phyloP scores from a whole-genome alignment of 2,797 vertebrate genomes.

The Halcyon chelicuti region DNA sequence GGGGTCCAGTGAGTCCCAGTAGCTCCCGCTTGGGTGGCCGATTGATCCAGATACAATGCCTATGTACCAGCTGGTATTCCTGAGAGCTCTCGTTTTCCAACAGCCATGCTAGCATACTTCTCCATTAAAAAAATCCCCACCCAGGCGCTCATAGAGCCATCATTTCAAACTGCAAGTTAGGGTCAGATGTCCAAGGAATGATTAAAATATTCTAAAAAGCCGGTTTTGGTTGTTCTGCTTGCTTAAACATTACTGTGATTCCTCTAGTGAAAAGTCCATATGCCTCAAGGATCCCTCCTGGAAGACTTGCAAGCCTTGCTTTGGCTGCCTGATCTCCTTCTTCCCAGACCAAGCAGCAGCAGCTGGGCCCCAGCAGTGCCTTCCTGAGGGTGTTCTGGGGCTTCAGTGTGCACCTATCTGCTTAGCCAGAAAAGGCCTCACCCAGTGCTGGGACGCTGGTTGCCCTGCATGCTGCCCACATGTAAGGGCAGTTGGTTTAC shows the following conservation, averaged over 20 bases:
- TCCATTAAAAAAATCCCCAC: not conserved
- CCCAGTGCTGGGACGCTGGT: fast-evolving
- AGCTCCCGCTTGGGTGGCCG: not conserved
- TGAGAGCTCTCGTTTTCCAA: not conserved
- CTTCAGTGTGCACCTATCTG: not conserved
- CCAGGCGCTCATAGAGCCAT: not conserved
- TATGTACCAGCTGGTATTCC: not conserved
- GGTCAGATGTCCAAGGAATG: not conserved
- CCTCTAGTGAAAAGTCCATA: not conserved
- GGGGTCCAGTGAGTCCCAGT: not conserved
- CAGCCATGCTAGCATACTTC: not conserved
- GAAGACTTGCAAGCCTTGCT: not conserved
- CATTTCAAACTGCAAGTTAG: not conserved
- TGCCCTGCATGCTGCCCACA: fast-evolving
- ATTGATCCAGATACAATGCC: not conserved
- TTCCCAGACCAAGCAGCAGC: not conserved
- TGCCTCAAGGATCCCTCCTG: not conserved
- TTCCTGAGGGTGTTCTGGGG: fast-evolving
- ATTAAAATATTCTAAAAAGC: not conserved
- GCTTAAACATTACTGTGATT: not conserved
- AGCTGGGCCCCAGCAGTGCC: not conserved
- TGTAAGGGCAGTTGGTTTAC: not conserved
- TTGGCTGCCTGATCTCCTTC: not conserved
- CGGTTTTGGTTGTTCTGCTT: not conserved
- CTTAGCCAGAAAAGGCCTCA: fast-evolving